Evolutionary conservation across 2,888 invertebrate genomes (phyloP).

Genomic region (Andrena hattorfiana): DNA sequence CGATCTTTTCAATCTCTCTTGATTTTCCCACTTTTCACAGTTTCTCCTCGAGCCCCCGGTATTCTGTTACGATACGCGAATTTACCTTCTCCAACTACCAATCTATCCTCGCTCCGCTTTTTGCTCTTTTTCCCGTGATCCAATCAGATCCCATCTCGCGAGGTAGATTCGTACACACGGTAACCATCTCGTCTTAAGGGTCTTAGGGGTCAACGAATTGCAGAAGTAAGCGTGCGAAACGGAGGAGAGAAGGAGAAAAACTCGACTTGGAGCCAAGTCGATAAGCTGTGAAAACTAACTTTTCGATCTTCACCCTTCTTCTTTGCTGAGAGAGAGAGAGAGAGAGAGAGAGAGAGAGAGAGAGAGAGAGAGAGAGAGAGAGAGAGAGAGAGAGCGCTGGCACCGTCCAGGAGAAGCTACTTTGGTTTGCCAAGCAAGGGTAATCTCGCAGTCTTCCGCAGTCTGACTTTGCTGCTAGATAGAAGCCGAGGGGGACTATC

Average conservation of each 20-base stretch:
- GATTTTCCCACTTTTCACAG: background rate
- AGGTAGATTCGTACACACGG: background rate
- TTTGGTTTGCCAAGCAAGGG: constrained; percentile 7
- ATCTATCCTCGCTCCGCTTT: too few relatives aligned
- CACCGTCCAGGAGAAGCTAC: background rate
- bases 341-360: too few relatives aligned
- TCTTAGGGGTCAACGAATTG: constrained; percentile 14
- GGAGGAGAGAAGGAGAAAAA: background rate
- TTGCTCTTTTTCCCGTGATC: background rate
- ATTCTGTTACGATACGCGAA: too few relatives aligned
- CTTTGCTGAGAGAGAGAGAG: background rate
- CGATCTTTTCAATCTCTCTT: background rate
- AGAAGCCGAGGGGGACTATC: background rate
- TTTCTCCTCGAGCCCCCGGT: too few relatives aligned
- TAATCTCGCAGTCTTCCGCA: constrained; percentile 22
- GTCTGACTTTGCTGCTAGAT: background rate
- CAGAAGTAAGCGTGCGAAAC: background rate
- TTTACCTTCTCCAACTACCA: too few relatives aligned
- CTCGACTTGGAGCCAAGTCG: constrained; percentile 26
- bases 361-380: background rate
- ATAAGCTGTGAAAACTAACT: constrained; percentile 52
- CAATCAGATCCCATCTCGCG: background rate
- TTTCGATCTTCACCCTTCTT: constrained; percentile 40
- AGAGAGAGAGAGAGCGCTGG: background rate
- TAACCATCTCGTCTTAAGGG: background rate